phyloP scores from a whole-genome alignment of 2,113 vertebrate genomes.

The Todiramphus chloris region DNA sequence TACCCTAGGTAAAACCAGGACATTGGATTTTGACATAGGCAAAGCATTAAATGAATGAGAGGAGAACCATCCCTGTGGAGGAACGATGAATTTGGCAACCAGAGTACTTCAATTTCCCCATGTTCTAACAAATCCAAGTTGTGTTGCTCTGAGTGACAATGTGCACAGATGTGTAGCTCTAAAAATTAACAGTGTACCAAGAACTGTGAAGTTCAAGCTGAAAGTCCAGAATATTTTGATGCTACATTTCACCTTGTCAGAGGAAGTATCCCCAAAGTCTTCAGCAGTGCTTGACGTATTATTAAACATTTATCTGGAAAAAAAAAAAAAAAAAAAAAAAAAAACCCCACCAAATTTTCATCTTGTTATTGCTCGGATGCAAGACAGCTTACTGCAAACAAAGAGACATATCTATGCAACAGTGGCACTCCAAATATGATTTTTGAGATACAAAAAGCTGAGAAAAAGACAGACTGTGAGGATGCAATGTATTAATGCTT shows the following conservation, averaged over 20 bases:
- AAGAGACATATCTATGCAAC: neutral
- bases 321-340: neutral
- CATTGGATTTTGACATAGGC: neutral
- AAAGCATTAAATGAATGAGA: neutral
- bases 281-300: neutral
- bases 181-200: neutral
- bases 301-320: neutral
- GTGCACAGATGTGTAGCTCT: neutral
- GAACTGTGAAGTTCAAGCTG: neutral
- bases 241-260: neutral
- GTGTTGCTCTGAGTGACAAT: neutral
- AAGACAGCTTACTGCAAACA: neutral
- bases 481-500: neutral
- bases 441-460: neutral
- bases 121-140: neutral
- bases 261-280: neutral
- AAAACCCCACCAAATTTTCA: neutral
- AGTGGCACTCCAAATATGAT: neutral
- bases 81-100: neutral
- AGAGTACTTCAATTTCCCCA: neutral
- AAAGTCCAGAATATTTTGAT: neutral
- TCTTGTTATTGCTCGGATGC: neutral
- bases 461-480: neutral
- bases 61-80: neutral
- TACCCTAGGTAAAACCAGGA: neutral